phyloP scores from a whole-genome alignment of 2,797 vertebrate genomes.

The Selene dorsalis region DNA sequence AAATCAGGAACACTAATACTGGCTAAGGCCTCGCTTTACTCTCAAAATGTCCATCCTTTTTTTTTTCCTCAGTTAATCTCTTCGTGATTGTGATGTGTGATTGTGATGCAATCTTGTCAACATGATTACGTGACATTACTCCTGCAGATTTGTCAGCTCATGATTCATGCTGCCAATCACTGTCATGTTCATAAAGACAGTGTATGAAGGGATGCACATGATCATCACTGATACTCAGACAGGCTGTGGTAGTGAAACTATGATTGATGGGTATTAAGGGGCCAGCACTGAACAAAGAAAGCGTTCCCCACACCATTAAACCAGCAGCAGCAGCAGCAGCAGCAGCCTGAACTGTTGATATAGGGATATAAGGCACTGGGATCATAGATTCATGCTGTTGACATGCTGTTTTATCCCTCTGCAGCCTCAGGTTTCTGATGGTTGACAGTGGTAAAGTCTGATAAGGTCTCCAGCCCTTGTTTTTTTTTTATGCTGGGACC shows the following conservation, averaged over 20 bases:
- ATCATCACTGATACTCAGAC: background rate
- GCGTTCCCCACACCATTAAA: background rate
- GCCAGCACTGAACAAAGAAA: background rate
- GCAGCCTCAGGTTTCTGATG: background rate
- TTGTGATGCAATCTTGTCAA: background rate
- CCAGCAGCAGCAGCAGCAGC: background rate
- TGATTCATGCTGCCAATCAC: background rate
- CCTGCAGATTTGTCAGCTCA: background rate
- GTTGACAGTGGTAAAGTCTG: background rate
- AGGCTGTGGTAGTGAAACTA: background rate
- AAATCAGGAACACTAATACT: background rate
- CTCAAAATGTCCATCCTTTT: background rate
- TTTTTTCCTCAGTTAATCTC: background rate
- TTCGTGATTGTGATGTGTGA: background rate
- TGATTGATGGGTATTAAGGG: background rate
- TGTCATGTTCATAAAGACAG: no score
- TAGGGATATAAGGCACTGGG: background rate
- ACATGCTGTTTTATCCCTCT: background rate
- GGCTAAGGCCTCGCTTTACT: background rate
- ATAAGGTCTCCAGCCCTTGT: background rate
- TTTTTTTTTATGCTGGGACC: background rate
- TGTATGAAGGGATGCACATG: background rate
- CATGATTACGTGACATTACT: background rate
- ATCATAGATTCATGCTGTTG: background rate
- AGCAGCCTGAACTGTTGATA: background rate